Base-by-base conservation (phyloP, 2,888 invertebrate species). In the Thera britannica region DNA sequence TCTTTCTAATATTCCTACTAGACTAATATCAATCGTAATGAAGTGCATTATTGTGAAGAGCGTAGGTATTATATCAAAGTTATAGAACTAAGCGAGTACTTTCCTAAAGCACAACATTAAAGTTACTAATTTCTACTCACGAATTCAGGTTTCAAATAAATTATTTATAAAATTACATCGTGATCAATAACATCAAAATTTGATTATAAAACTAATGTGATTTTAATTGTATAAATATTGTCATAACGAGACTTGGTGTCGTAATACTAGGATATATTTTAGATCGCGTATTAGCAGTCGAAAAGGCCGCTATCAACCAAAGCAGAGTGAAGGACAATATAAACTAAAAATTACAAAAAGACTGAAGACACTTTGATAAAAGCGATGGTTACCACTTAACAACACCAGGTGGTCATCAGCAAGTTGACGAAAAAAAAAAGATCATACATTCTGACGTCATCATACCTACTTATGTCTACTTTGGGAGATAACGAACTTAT, bases 11-110 rank as follows among this genome's bases (percentile, higher is more conserved):
- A 82, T 77, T 74, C 72, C 79, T 77, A 75, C 67, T 56, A 73
- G 5, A 52, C 77, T 80, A 84, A 84, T 84, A 86, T 85, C 85
- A 83, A 51, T 23, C 51, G 23, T 23, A 23, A 51, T 55, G 59
- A 64, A 66, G 65, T 73, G 72, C 66, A 57, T 64, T 65, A 44
- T 67, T 41, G 52, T 57, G 46, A 57, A 11, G 58, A 68, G 41
- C 58, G 48, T 65, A 58, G 23, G 23, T 38, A 38, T 38, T 5
- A 7, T 46, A 46, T 3, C 36, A 56, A 48, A 12, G 1, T 46
- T 55, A 62, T 5, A 56, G 3, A 58, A 63, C 62, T 58, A 55
- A 52, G 61, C 66, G 35, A 51, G 48, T 65, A 49, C 49, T 34
- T 52, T 34, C 52, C 36, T 49, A 49, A 48, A 65, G 59, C 59